Percentiles rank a stretch among this genome's conserved stretches.
Conservation (phyloP, 2,797 vertebrate species). For the Pogoniulus pusillus region DNA sequence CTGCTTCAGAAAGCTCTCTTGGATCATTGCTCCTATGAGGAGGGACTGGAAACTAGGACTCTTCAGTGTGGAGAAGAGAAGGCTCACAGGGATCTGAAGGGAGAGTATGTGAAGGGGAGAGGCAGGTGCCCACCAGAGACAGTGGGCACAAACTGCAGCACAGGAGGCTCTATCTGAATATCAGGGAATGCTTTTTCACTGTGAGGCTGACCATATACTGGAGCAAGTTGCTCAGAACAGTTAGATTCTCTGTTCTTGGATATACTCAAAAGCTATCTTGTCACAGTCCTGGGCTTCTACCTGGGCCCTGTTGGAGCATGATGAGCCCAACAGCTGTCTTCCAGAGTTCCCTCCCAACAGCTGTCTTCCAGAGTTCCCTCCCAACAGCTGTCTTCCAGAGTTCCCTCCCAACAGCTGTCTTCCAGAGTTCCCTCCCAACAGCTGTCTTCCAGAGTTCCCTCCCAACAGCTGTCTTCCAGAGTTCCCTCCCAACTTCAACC, state of each 20-base stretch:
- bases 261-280: not conserved
- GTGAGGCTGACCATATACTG: not conserved
- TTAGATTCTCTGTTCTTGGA: not conserved
- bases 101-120: not conserved
- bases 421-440: not conserved
- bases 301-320: not conserved
- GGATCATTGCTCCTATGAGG: rapidly evolving
- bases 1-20: not conserved
- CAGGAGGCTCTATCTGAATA: not conserved
- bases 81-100: not conserved
- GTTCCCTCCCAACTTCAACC: not conserved
- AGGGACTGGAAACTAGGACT: not conserved
- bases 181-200: not conserved
- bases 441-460: not conserved
- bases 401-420: not conserved
- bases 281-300: not conserved
- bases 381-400: not conserved
- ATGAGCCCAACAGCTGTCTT: not conserved
- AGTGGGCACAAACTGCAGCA: not conserved
- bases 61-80: not conserved
- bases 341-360: not conserved
- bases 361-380: not conserved
- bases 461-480: not conserved
- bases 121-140: not conserved
- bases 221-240: not conserved